Percentiles rank a stretch among this genome's conserved stretches.
Evolutionary conservation across 2,113 vertebrate species (phyloP).

Genomic region (Syrrhaptes paradoxus): DNA sequence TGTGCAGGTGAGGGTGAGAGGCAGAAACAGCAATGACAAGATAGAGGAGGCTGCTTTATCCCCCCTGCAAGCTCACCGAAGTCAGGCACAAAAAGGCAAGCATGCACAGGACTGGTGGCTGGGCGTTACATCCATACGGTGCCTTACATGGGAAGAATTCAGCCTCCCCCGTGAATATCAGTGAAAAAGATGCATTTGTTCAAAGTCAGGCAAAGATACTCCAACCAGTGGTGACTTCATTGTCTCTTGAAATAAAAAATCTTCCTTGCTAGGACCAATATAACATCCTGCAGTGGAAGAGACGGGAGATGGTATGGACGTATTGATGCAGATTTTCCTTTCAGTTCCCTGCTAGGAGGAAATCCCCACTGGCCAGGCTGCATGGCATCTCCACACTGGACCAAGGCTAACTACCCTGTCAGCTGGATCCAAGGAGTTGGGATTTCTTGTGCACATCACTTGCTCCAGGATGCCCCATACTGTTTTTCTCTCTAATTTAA

Average conservation of each 20-base stretch:
- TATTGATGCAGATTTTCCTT: background rate
- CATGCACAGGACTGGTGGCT: background rate
- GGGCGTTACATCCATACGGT: fast-evolving
- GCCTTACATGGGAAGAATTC: background rate
- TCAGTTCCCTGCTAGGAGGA: background rate
- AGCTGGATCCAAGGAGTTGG: background rate
- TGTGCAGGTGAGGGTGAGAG: background rate
- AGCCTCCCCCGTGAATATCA: no score
- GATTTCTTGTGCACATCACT: fast-evolving
- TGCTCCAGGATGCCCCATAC: background rate
- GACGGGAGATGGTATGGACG: background rate
- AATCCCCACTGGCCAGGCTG: fast-evolving
- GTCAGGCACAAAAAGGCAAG: background rate
- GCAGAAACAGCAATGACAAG: background rate
- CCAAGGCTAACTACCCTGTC: background rate
- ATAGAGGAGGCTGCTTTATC: background rate
- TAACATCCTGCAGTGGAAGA: background rate
- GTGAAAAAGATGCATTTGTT: background rate
- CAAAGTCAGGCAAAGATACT: background rate
- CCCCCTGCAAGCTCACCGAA: background rate
- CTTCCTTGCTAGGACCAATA: background rate
- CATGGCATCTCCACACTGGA: background rate
- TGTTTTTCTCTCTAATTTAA: background rate
- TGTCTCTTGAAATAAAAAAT: background rate
- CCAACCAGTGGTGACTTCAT: background rate